Conservation (phyloP, 2,113 vertebrate species). For the Prochilodus magdalenae region DNA sequence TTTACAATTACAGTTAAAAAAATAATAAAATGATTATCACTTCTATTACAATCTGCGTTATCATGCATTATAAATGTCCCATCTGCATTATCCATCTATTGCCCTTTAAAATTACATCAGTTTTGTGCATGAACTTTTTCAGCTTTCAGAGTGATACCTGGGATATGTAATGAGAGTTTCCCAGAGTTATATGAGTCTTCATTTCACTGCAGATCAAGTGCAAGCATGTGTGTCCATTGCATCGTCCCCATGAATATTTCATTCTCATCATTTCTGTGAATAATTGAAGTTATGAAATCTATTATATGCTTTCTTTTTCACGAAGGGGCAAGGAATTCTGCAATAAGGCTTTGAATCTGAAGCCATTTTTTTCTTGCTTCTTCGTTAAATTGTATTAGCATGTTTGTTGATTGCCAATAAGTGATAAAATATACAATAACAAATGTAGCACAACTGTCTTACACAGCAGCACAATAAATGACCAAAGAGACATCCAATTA, state of each 20-base stretch:
- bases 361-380: neutral
- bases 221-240: neutral
- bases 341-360: neutral
- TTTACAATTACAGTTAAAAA: neutral
- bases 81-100: too few species aligned
- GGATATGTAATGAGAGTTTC: neutral
- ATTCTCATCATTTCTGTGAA: neutral
- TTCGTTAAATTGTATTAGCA: neutral
- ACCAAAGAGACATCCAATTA: neutral
- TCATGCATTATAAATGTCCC: neutral
- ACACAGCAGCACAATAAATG: neutral
- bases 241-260: conserved; percentile 10
- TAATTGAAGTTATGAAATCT: conserved; percentile 4
- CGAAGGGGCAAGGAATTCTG: neutral
- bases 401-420: neutral
- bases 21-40: conserved; percentile 37
- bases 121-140: neutral
- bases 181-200: neutral
- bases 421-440: neutral
- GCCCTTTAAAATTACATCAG: neutral
- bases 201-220: neutral
- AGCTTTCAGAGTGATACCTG: neutral
- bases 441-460: too few species aligned
- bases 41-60: neutral
- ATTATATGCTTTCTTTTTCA: neutral